Evolutionary conservation across 2,888 invertebrate species (phyloP).

Genomic region (Zhuqinia jingwanae): DNA sequence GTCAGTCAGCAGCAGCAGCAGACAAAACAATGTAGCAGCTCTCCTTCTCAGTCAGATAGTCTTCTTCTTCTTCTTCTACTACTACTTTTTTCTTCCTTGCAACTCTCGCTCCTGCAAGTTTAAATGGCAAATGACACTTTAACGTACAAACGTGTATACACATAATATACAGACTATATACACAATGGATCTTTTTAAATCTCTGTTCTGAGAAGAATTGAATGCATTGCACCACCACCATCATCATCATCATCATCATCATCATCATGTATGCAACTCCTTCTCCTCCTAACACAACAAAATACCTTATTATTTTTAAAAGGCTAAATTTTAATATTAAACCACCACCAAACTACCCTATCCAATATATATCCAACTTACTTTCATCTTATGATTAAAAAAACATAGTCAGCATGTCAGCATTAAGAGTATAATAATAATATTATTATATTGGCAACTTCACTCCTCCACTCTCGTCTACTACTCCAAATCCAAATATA

Average conservation of each 20-base stretch:
- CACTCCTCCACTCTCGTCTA: neutral
- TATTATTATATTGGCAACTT: constrained; percentile 1
- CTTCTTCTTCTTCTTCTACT: constrained; percentile 22
- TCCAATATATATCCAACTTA: neutral
- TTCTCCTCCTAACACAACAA: constrained; percentile 21
- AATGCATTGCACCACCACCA: constrained; percentile 32
- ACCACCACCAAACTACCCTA: no score
- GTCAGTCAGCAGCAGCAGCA: constrained; percentile 11
- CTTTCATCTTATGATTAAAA: no score
- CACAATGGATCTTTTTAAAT: constrained; percentile 22
- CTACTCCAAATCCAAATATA: constrained; percentile 14
- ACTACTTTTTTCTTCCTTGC: constrained; percentile 48
- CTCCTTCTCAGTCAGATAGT: constrained; percentile 20
- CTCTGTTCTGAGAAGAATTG: neutral
- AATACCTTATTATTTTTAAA: constrained; percentile 15
- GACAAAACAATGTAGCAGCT: neutral
- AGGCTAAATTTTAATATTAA: neutral
- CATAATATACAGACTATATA: no score
- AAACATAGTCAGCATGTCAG: no score
- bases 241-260: neutral
- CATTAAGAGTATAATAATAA: no score
- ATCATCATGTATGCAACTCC: neutral
- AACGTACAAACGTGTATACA: no score
- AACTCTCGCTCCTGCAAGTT: constrained; percentile 69
- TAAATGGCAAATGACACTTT: constrained; percentile 71